phyloP scores from a whole-genome alignment of 92 coral and sea anemone species.

The Heteractis magnifica region DNA sequence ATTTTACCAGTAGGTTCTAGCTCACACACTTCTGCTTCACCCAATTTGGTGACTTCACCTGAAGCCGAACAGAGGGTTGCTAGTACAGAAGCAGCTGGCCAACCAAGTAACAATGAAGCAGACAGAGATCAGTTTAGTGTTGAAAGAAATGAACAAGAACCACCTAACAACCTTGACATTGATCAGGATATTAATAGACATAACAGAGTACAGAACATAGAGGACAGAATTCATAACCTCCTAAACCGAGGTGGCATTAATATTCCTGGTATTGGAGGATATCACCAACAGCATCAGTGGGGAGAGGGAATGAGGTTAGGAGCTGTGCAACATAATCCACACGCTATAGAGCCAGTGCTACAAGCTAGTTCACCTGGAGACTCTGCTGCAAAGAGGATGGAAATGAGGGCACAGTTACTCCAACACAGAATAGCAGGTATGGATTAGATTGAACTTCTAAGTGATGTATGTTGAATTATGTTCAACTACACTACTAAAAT shows the following conservation, averaged over 20 bases:
- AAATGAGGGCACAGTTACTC: constrained; percentile 53
- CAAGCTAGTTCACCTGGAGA: constrained; percentile 76
- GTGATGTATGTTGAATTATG: not conserved
- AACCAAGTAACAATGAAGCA: not conserved
- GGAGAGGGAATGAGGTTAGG: constrained; percentile 88
- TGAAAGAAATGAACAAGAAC: not conserved
- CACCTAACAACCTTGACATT: too few species aligned
- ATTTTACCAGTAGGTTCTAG: not conserved
- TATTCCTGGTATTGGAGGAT: constrained; percentile 9
- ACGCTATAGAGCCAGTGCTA: constrained; percentile 56
- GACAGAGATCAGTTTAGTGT: not conserved
- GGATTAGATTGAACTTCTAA: not conserved
- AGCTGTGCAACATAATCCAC: constrained; percentile 70
- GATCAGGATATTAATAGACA: too few species aligned
- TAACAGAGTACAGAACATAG: too few species aligned
- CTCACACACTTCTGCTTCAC: not conserved
- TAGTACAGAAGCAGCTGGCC: not conserved
- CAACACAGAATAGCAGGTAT: constrained; percentile 43
- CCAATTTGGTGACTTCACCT: not conserved
- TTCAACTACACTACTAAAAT: not conserved
- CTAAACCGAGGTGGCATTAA: not conserved
- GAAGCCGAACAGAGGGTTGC: not conserved
- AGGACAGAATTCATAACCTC: not conserved
- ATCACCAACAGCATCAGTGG: constrained; percentile 46
- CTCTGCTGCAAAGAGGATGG: constrained; percentile 78